These are phyloP conservation scores for Xiphias gladius DNA, from an alignment of 2,113 vertebrate genomes.

Conservation along the genomic window DNA sequence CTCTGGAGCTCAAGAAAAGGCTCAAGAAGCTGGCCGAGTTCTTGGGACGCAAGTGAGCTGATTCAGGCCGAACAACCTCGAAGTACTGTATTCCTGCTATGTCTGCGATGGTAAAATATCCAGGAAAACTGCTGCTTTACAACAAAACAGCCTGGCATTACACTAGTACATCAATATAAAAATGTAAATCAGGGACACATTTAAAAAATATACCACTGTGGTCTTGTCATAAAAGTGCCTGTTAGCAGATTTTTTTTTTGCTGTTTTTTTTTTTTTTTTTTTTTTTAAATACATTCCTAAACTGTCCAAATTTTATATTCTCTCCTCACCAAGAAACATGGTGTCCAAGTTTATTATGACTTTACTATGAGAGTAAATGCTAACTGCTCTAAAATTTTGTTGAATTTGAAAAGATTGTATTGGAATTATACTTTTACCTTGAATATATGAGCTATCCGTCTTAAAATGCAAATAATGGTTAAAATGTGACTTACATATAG, in stretches of 20 bases:
- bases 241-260: not conserved
- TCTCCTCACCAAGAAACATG: not conserved
- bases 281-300: conserved; percentile 55
- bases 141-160: not conserved
- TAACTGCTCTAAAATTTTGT: not conserved
- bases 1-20: conserved; percentile 97
- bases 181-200: conserved; percentile 28
- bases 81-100: not conserved
- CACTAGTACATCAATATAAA: not conserved
- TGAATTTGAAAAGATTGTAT: conserved; percentile 3
- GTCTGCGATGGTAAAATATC: conserved; percentile 15
- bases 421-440: conserved; percentile 55
- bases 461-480: conserved; percentile 31
- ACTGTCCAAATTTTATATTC: conserved; percentile 18
- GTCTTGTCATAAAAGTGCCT: conserved; percentile 9
- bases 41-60: conserved; percentile 90
- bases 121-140: conserved; percentile 4
- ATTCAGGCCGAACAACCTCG: conserved; percentile 16
- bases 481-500: not conserved
- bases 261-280: not conserved
- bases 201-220: conserved; percentile 26
- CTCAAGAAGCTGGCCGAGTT: conserved; percentile 98
- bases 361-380: not conserved
- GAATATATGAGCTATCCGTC: conserved; percentile 43
- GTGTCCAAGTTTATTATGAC: not conserved